These are phyloP conservation scores for Pocota personata DNA, from an alignment of 2,888 invertebrate genomes.

Conservation along the genomic window DNA sequence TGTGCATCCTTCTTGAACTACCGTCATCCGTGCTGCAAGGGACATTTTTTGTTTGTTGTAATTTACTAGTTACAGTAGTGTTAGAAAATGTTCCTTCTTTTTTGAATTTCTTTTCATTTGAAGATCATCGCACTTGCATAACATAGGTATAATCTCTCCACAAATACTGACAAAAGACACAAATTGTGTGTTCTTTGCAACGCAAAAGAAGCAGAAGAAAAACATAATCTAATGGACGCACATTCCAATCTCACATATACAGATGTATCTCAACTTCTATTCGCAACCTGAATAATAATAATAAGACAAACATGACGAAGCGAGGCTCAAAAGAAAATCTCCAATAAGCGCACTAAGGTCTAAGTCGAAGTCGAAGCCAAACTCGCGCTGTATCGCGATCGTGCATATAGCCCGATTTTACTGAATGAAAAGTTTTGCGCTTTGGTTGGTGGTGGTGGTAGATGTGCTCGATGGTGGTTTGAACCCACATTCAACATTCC, in stretches of 20 bases:
- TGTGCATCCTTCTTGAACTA: constrained; percentile 47
- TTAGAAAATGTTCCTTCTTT: constrained; percentile 47
- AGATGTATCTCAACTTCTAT: constrained; percentile 25
- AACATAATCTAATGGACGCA: constrained; percentile 64
- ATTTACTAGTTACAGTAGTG: constrained; percentile 42
- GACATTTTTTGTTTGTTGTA: constrained; percentile 15
- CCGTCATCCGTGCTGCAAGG: constrained; percentile 28
- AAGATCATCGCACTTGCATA: constrained; percentile 69
- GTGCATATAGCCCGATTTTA: constrained; percentile 48
- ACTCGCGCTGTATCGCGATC: background rate
- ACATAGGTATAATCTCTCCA: constrained; percentile 36
- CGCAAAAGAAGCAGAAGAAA: constrained; percentile 39
- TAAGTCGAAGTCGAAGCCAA: constrained; percentile 44
- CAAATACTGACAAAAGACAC: background rate
- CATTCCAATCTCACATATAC: constrained; percentile 69
- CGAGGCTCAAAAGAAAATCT: constrained; percentile 59
- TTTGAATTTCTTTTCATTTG: constrained; percentile 12
- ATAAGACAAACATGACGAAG: constrained; percentile 53
- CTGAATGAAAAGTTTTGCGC: constrained; percentile 66
- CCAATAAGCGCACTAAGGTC: constrained; percentile 66
- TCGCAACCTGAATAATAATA: constrained; percentile 68
- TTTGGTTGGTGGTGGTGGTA: constrained; percentile 13
- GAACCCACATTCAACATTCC: constrained; percentile 72
- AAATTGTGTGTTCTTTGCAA: constrained; percentile 25
- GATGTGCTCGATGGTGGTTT: constrained; percentile 22